Percentiles rank a stretch among this genome's conserved stretches.
These are phyloP conservation scores for Eupsilia transversa DNA, from an alignment of 2,888 invertebrate genomes.

Conservation along the genomic window DNA sequence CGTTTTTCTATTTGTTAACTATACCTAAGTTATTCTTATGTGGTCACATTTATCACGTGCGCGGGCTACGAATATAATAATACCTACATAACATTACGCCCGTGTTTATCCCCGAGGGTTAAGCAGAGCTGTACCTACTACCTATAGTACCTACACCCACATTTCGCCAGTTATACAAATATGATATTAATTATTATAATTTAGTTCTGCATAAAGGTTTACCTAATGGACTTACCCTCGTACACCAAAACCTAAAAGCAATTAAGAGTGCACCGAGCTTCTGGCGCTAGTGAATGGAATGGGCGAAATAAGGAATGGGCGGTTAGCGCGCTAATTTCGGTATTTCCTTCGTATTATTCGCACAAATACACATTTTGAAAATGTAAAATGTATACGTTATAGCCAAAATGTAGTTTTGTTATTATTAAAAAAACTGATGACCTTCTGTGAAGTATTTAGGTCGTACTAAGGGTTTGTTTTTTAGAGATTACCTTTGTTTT, in stretches of 20 bases:
- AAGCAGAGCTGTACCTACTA: neutral
- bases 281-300: too few species aligned
- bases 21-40: neutral
- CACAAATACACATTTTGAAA: too few species aligned
- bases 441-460: too few species aligned
- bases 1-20: conserved; percentile 16
- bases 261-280: neutral
- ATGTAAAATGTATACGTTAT: too few species aligned
- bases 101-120: neutral
- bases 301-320: too few species aligned
- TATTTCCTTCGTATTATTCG: too few species aligned
- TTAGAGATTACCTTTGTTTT: too few species aligned
- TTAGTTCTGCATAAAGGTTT: neutral
- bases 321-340: too few species aligned
- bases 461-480: too few species aligned
- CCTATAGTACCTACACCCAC: neutral
- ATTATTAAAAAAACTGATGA: too few species aligned
- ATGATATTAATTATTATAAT: too few species aligned
- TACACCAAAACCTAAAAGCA: neutral
- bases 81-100: neutral
- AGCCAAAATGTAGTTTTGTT: too few species aligned
- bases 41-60: neutral
- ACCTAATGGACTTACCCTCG: neutral
- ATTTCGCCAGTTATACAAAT: neutral
- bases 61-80: neutral